phyloP scores from a whole-genome alignment of 2,113 vertebrate species.

The Brachyhypopomus gauderio region DNA sequence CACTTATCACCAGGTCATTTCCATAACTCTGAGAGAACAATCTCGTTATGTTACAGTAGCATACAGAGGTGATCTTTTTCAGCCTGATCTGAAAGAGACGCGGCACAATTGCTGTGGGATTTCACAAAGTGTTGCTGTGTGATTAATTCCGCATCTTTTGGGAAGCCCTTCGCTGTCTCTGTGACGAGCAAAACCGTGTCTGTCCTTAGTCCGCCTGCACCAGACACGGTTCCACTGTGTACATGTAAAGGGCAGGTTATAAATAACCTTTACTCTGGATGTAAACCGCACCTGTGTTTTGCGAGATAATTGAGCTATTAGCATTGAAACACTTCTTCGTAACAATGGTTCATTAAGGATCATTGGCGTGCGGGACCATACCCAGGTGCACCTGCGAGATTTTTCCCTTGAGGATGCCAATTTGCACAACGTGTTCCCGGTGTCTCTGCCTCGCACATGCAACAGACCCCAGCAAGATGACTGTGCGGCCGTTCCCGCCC shows the following conservation, averaged over 20 bases:
- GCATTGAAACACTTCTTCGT: background rate
- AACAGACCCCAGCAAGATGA: constrained; percentile 14
- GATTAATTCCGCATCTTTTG: background rate
- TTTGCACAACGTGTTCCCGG: constrained; percentile 12
- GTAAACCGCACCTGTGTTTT: constrained; percentile 6
- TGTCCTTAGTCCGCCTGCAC: background rate
- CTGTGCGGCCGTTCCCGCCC: background rate
- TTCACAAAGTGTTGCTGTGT: background rate
- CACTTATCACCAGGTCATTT: constrained; percentile 24
- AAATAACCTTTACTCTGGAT: constrained; percentile 4
- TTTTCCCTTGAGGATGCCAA: constrained; percentile 8
- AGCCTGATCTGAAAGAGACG: constrained; percentile 9
- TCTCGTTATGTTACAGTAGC: background rate
- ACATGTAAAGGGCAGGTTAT: background rate
- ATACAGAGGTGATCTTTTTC: background rate
- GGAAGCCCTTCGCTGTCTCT: background rate
- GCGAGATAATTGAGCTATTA: constrained; percentile 20
- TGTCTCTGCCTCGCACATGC: background rate
- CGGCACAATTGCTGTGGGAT: background rate
- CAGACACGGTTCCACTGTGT: background rate
- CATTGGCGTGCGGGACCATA: background rate
- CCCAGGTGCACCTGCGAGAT: constrained; percentile 8
- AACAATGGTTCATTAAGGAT: constrained; percentile 7
- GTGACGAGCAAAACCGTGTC: background rate
- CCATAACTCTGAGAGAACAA: constrained; percentile 11